A percentile compares a stretch with the other conserved stretches of the same genome.
These are phyloP conservation scores for Scatophagus argus DNA, from an alignment of 2,113 vertebrate genomes.

Conservation along the genomic window DNA sequence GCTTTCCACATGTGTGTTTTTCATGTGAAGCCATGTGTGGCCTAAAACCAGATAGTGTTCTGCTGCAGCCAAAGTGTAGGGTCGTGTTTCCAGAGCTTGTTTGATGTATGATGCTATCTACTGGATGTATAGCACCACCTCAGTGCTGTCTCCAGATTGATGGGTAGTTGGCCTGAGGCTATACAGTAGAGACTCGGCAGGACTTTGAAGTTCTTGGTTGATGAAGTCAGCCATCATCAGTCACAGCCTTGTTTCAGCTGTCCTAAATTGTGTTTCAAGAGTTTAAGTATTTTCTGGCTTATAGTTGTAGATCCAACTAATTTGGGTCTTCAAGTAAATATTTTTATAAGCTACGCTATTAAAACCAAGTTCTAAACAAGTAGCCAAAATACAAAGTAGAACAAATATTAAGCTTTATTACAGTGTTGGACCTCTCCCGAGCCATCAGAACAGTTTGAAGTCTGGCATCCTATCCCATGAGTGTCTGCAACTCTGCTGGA, in stretches of 20 bases:
- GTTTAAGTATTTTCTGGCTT: conserved; percentile 44
- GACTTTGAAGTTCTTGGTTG: conserved; percentile 68
- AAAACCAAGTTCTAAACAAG: conserved; percentile 14
- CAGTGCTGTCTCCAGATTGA: conserved; percentile 67
- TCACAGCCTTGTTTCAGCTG: conserved; percentile 45
- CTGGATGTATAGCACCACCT: conserved; percentile 70
- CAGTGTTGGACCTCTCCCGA: background rate
- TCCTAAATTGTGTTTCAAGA: conserved; percentile 27
- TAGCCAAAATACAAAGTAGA: conserved; percentile 27
- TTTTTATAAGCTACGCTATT: conserved; percentile 31
- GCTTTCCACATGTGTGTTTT: conserved; percentile 54
- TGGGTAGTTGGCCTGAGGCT: conserved; percentile 61
- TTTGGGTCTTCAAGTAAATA: conserved; percentile 16
- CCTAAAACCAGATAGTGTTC: conserved; percentile 48
- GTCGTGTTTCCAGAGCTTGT: conserved; percentile 68
- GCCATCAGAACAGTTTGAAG: conserved; percentile 30
- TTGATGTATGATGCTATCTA: conserved; percentile 79
- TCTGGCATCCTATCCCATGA: background rate
- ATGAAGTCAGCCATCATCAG: conserved; percentile 56
- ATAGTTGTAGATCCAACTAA: conserved; percentile 25
- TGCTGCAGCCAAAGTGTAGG: conserved; percentile 35
- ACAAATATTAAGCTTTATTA: conserved; percentile 26
- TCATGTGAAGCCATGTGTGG: conserved; percentile 50
- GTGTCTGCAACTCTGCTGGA: conserved; percentile 11
- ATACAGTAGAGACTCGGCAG: conserved; percentile 50